Evolutionary conservation across 2,888 invertebrate genomes (phyloP).

Genomic region (Heliconius charithonia): DNA sequence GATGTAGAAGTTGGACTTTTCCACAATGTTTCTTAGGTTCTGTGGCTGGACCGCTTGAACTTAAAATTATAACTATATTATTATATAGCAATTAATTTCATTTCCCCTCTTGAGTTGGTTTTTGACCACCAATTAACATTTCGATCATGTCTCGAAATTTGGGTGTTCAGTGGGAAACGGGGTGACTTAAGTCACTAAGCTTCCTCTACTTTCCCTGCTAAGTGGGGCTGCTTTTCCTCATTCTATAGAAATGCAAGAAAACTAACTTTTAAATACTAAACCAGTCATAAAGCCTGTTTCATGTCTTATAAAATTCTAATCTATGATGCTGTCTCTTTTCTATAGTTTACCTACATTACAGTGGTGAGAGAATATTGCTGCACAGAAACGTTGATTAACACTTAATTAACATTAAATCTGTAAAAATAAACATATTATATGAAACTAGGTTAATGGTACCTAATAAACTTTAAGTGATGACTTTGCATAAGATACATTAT

Average conservation of each 20-base stretch:
- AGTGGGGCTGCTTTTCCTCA: not conserved
- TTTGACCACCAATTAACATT: too few relatives aligned
- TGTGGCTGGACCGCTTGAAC: too few relatives aligned
- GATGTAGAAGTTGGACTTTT: too few relatives aligned
- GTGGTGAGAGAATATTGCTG: not conserved
- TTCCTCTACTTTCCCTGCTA: too few relatives aligned
- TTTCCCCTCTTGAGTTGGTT: too few relatives aligned
- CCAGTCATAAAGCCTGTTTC: not conserved
- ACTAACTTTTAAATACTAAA: not conserved
- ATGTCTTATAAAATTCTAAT: not conserved
- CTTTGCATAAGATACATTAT: not conserved
- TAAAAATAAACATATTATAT: not conserved
- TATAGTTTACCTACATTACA: too few relatives aligned
- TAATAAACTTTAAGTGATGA: not conserved
- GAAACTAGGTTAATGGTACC: not conserved
- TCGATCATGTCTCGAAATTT: too few relatives aligned
- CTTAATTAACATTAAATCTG: not conserved
- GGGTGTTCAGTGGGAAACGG: too few relatives aligned
- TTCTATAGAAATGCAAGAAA: not conserved
- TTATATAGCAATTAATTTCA: too few relatives aligned
- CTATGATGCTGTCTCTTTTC: not conserved
- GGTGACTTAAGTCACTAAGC: too few relatives aligned
- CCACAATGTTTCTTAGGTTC: too few relatives aligned
- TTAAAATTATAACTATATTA: too few relatives aligned
- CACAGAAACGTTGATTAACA: not conserved